phyloP scores from a whole-genome alignment of 2,797 vertebrate genomes.

The Pseudochirops corinnae region DNA sequence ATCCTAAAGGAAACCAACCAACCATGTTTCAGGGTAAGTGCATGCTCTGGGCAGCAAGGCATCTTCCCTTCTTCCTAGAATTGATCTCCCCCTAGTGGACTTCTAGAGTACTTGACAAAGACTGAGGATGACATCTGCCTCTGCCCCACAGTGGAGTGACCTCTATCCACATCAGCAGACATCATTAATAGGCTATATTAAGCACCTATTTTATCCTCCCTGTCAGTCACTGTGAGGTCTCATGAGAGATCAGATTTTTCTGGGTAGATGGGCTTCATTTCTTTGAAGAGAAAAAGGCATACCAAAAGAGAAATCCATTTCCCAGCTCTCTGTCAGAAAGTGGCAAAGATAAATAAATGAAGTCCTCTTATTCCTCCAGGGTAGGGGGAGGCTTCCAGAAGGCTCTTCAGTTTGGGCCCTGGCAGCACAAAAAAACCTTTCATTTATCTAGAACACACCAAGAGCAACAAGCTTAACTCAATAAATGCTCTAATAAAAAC shows the following conservation, averaged over 20 bases:
- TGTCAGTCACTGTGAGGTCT: slow-evolving; percentile 35
- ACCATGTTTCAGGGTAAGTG: neutral
- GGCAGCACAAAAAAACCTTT: slow-evolving; percentile 39
- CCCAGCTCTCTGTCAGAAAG: slow-evolving; percentile 42
- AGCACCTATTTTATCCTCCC: slow-evolving; percentile 13
- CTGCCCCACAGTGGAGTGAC: slow-evolving; percentile 29
- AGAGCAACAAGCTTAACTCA: slow-evolving; percentile 12
- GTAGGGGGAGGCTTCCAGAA: slow-evolving; percentile 42
- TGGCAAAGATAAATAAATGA: neutral
- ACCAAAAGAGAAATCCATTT: slow-evolving; percentile 37
- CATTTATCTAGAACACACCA: slow-evolving; percentile 55
- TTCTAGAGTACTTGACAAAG: slow-evolving; percentile 42
- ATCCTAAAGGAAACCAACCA: slow-evolving; percentile 6
- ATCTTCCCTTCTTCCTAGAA: slow-evolving; percentile 50
- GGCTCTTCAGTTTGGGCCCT: slow-evolving; percentile 51
- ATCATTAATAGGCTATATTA: slow-evolving; percentile 18
- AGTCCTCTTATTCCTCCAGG: slow-evolving; percentile 44
- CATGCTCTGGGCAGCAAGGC: slow-evolving; percentile 1
- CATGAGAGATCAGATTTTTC: slow-evolving; percentile 1
- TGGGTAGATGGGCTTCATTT: slow-evolving; percentile 33
- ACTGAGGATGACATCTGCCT: neutral
- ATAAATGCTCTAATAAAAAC: neutral
- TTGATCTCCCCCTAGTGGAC: slow-evolving; percentile 66
- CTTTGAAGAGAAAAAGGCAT: slow-evolving; percentile 54
- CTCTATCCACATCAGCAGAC: slow-evolving; percentile 33